Conservation (phyloP, 2,797 vertebrate species). For the Gorsachius magnificus region DNA sequence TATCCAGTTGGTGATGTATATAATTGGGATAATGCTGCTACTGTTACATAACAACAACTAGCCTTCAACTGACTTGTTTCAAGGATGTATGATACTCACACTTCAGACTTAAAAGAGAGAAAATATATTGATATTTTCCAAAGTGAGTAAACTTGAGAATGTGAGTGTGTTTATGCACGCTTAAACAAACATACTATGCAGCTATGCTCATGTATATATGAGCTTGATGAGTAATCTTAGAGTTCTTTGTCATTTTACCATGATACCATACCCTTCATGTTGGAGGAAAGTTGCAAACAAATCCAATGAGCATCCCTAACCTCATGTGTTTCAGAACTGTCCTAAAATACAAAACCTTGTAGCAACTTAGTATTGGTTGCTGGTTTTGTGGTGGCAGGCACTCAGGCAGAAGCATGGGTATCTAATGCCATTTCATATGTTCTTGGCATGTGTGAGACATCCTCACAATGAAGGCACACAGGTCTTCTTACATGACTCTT, state of each 20-base stretch:
- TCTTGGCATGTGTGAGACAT: not conserved
- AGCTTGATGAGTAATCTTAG: not conserved
- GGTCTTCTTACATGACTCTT: no score
- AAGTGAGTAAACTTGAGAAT: not conserved
- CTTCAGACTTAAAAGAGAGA: not conserved
- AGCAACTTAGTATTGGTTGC: not conserved
- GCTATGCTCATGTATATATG: no score
- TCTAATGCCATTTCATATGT: not conserved
- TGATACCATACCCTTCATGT: not conserved
- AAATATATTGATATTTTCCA: not conserved
- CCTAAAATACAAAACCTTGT: not conserved
- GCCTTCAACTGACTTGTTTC: not conserved
- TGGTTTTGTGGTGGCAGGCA: not conserved
- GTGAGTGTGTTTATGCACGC: not conserved
- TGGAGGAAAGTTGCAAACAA: not conserved
- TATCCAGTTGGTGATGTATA: not conserved
- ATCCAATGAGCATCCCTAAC: not conserved
- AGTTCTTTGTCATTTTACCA: not conserved
- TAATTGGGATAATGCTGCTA: not conserved
- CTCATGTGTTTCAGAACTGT: not conserved
- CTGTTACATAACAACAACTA: not conserved
- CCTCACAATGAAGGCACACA: not conserved
- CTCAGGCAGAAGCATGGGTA: not conserved
- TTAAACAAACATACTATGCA: not conserved
- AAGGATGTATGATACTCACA: not conserved